A percentile compares a stretch with the other conserved stretches of the same genome.
Conservation (phyloP, 2,113 vertebrate genomes). For the Plecturocebus donacophilus region DNA sequence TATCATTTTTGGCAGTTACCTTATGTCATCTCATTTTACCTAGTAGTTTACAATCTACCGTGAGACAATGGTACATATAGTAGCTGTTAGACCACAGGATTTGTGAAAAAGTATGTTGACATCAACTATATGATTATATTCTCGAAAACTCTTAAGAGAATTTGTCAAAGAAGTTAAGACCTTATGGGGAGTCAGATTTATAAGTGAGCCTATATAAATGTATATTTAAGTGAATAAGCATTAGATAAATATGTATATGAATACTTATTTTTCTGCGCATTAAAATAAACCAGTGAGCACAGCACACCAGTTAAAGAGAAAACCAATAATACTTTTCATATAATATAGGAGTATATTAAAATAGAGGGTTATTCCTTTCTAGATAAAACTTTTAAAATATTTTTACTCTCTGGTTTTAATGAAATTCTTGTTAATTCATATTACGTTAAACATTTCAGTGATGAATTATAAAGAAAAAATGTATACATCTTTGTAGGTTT, state of each 20-base stretch:
- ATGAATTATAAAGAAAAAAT: background rate
- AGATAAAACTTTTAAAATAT: background rate
- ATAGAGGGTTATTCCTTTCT: background rate
- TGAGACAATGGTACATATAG: background rate
- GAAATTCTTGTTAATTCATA: slow-evolving; percentile 8
- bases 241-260: background rate
- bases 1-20: background rate
- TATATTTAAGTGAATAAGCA: background rate
- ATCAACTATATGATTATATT: background rate
- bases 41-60: background rate
- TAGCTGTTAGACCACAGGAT: background rate
- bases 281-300: background rate
- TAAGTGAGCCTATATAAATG: background rate
- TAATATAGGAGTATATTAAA: background rate
- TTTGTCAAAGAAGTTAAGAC: background rate
- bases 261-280: background rate
- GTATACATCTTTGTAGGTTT: background rate
- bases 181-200: background rate
- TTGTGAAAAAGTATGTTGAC: background rate
- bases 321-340: background rate
- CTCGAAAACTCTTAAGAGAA: background rate
- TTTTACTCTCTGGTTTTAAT: background rate
- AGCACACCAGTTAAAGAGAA: background rate
- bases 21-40: background rate
- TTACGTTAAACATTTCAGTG: background rate